These are phyloP conservation scores for Passer domesticus DNA, from an alignment of 2,113 vertebrate species.

Conservation along the genomic window DNA sequence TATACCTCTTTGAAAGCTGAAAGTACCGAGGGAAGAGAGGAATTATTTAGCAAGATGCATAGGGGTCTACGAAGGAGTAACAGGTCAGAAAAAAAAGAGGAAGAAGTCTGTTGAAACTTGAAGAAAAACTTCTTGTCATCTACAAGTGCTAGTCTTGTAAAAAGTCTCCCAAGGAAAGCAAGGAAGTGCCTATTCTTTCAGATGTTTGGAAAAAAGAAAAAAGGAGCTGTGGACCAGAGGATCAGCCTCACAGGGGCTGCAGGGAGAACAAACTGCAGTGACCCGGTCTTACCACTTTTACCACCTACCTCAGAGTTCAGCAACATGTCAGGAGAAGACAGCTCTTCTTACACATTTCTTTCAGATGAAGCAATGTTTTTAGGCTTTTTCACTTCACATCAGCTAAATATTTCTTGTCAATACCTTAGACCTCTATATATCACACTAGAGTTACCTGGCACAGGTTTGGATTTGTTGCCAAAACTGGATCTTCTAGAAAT, in stretches of 20 bases:
- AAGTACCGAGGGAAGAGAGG: background rate
- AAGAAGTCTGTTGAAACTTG: background rate
- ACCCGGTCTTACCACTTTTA: background rate
- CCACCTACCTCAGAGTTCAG: background rate
- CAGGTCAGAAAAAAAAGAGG: background rate
- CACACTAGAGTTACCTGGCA: background rate
- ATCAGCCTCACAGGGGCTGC: background rate
- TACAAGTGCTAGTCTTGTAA: background rate
- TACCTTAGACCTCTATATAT: background rate
- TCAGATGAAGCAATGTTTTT: background rate
- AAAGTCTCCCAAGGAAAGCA: background rate
- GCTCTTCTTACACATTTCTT: background rate
- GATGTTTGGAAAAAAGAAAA: background rate
- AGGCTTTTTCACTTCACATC: background rate
- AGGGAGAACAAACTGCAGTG: background rate
- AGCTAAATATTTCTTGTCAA: background rate
- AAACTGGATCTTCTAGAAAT: background rate
- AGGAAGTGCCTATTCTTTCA: background rate
- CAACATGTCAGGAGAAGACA: background rate
- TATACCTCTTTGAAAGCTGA: slow-evolving; percentile 56
- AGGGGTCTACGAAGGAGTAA: background rate
- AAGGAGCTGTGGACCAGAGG: background rate
- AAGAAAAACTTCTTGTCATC: background rate
- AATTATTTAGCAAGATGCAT: slow-evolving; percentile 25
- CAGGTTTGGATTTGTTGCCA: background rate